Base-by-base conservation (phyloP, 2,113 vertebrate species). In the Felis chaus region DNA sequence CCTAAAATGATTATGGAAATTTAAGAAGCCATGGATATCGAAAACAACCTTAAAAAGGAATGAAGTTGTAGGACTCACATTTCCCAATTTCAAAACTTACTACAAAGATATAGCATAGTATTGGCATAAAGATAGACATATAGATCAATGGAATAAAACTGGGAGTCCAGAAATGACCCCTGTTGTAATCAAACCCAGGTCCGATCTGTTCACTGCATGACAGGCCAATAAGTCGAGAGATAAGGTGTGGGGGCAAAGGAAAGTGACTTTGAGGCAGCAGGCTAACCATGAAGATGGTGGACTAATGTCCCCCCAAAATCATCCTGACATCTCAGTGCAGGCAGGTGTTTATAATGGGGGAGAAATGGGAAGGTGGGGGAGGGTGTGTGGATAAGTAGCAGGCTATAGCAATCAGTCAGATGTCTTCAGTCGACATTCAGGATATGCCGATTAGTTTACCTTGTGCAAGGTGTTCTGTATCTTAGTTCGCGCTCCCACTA, bases 1-100 rank as follows among this genome's bases (percentile, higher is more conserved):
- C 27, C 53, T 76, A 79, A 80, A 93, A 93, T 86, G 41, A 19
- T 68, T 68, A 61, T 29, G 27, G 29, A 93, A 95, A 97, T 85
- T 68, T 33, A 41, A 95, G 25, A 55, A 27, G 4, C 14, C 57
- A 71, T 29, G 29, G 80, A 39, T 1, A 95, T 27, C 19, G 11
- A 93, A 84, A 97, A 39, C 36, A 93, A 14, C 61, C 39, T 90
- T 68, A 66, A 33, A 55, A 84, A 73, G 74, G 41, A 65, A 19
- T 31, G 29, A 89, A 84, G 25, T 27, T 76, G n/a, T 45, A 89
- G 12, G 31, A 89, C 45, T 85, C 25, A 48, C 2, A 85, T 5
- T 90, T 95, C 18, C 29, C 18, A 19, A n/a, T 93, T 89, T 95
- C 39, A 74, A 85, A 88, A 73, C 31, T 82, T 89, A 73, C 31